Conservation (phyloP, 92 coral and sea anemone species). For the Parazoanthus swiftii region DNA sequence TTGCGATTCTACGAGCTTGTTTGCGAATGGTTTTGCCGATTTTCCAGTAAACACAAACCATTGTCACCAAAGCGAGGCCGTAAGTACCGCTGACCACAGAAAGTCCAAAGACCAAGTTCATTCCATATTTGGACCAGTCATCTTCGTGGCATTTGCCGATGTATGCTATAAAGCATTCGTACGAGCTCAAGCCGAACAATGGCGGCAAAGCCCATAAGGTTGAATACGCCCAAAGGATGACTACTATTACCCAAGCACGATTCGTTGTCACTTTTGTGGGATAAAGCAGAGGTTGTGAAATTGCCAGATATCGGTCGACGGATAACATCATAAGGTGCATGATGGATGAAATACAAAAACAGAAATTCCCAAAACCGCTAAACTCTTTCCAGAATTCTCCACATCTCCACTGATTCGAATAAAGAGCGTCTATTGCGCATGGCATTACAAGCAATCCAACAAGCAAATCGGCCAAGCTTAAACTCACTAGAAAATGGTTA, state of each 20-base stretch:
- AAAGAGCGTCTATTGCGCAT: conserved; percentile 64
- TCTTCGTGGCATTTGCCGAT: conserved; percentile 62
- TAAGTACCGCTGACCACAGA: conserved; percentile 85
- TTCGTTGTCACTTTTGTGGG: conserved; percentile 44
- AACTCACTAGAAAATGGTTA: conserved; percentile 59
- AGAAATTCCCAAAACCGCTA: conserved; percentile 75
- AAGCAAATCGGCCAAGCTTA: conserved; percentile 67
- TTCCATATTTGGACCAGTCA: conserved; percentile 76
- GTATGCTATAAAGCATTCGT: conserved; percentile 83
- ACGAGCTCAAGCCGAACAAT: conserved; percentile 79
- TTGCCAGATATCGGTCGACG: conserved; percentile 66
- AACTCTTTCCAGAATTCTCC: conserved; percentile 61
- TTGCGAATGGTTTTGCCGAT: conserved; percentile 59
- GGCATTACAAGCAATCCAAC: conserved; percentile 81
- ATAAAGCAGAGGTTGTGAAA: conserved; percentile 56
- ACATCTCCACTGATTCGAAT: conserved; percentile 67
- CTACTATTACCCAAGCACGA: conserved; percentile 47
- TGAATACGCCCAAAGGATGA: conserved; percentile 58
- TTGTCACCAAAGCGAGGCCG: conserved; percentile 71
- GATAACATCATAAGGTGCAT: conserved; percentile 70
- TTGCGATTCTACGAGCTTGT: conserved; percentile 46
- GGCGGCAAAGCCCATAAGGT: conserved; percentile 69
- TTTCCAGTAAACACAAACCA: conserved; percentile 67
- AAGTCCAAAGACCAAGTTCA: conserved; percentile 79
- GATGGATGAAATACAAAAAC: conserved; percentile 80